phyloP scores from a whole-genome alignment of 2,113 vertebrate genomes.

The Pterocles burchelli region DNA sequence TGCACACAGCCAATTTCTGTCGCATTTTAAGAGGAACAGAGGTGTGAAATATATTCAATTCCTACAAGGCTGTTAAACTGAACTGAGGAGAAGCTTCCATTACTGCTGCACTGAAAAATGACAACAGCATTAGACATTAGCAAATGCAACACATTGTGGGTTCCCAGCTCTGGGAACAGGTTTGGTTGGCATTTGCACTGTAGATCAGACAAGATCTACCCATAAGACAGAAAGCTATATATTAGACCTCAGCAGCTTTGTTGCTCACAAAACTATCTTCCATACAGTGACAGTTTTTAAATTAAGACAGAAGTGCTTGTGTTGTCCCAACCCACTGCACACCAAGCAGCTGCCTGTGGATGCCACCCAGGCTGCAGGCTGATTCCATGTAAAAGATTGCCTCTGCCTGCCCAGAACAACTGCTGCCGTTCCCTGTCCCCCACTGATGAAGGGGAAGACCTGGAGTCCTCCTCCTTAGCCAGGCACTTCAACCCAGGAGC shows the following conservation, averaged over 20 bases:
- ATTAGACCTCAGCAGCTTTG: neutral
- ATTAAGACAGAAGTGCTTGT: neutral
- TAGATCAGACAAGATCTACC: neutral
- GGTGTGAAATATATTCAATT: neutral
- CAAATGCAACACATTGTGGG: neutral
- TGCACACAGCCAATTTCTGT: neutral
- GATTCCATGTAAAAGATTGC: neutral
- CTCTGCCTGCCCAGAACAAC: neutral
- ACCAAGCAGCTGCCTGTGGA: fast-evolving
- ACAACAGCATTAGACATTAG: neutral
- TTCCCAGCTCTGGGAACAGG: neutral
- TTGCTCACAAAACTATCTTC: neutral
- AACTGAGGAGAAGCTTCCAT: neutral
- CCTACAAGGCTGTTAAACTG: neutral
- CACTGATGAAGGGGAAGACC: neutral
- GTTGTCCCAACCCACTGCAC: neutral
- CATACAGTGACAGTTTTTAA: neutral
- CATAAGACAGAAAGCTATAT: neutral
- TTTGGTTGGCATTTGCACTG: neutral
- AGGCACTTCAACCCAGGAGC: neutral
- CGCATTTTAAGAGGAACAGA: neutral
- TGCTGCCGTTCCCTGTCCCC: neutral
- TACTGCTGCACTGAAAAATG: neutral
- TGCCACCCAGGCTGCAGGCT: neutral
- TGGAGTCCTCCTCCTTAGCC: neutral